Conservation (phyloP, 2,113 vertebrate genomes). For the Sinocyclocheilus rhinocerous region DNA sequence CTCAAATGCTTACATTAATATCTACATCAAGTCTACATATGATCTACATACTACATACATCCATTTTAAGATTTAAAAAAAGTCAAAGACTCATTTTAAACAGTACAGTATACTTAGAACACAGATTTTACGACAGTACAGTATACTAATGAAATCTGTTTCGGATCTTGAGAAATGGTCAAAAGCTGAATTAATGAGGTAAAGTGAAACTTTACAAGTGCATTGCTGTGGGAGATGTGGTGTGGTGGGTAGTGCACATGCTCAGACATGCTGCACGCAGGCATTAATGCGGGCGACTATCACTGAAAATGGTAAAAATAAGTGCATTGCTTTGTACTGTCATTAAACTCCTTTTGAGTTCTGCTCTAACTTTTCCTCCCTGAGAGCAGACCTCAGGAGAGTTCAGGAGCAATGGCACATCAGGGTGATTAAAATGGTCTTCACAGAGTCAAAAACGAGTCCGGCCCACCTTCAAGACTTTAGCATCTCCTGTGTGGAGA, state of each 20-base stretch:
- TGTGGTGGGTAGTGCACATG: background rate
- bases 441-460: background rate
- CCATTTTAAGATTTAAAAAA: background rate
- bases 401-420: background rate
- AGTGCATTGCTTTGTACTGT: background rate
- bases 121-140: background rate
- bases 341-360: background rate
- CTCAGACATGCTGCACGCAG: background rate
- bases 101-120: slow-evolving; percentile 9
- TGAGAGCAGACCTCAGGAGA: background rate
- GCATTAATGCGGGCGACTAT: background rate
- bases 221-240: background rate
- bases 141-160: background rate
- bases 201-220: background rate
- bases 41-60: background rate
- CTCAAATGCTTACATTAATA: slow-evolving; percentile 18
- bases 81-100: background rate
- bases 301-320: background rate
- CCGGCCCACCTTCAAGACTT: slow-evolving; percentile 58
- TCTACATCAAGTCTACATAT: background rate
- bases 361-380: background rate
- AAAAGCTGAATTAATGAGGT: background rate
- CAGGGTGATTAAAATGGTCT: background rate
- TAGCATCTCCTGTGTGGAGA: slow-evolving; percentile 58
- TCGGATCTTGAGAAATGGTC: background rate